These are phyloP conservation scores for Leptogaster cylindrica DNA, from an alignment of 2,888 invertebrate species.

Conservation along the genomic window DNA sequence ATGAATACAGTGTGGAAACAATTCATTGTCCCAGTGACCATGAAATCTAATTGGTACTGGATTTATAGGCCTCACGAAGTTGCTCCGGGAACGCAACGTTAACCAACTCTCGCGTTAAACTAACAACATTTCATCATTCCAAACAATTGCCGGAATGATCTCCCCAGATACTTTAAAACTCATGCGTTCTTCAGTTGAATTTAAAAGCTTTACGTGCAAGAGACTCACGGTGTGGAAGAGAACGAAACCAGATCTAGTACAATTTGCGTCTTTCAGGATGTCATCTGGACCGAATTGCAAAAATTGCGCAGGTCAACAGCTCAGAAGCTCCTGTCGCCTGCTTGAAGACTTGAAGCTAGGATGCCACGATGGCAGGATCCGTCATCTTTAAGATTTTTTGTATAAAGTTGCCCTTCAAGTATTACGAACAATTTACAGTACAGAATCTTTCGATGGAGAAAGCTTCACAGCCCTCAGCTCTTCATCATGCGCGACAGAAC, in stretches of 20 bases:
- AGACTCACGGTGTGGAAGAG: slow-evolving; percentile 1
- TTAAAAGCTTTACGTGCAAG: background rate
- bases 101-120: slow-evolving; percentile 47
- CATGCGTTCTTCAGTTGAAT: slow-evolving; percentile 20
- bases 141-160: slow-evolving; percentile 31
- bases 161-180: slow-evolving; percentile 27
- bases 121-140: slow-evolving; percentile 43
- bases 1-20: too few species aligned
- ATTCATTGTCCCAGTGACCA: slow-evolving; percentile 15
- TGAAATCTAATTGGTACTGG: slow-evolving; percentile 19
- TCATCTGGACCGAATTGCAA: slow-evolving; percentile 9
- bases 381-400: too few species aligned
- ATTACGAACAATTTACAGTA: background rate
- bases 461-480: too few species aligned
- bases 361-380: background rate
- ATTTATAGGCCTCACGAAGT: slow-evolving; percentile 33
- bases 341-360: background rate
- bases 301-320: slow-evolving; percentile 17
- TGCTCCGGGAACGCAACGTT: slow-evolving; percentile 43
- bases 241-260: slow-evolving; percentile 21
- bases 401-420: slow-evolving; percentile 37
- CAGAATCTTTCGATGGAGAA: too few species aligned
- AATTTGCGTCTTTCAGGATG: slow-evolving; percentile 5
- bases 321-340: background rate
- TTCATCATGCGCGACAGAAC: slow-evolving; percentile 11